These are phyloP conservation scores for Falcunculus frontatus DNA, from an alignment of 2,113 vertebrate species.

Conservation along the genomic window DNA sequence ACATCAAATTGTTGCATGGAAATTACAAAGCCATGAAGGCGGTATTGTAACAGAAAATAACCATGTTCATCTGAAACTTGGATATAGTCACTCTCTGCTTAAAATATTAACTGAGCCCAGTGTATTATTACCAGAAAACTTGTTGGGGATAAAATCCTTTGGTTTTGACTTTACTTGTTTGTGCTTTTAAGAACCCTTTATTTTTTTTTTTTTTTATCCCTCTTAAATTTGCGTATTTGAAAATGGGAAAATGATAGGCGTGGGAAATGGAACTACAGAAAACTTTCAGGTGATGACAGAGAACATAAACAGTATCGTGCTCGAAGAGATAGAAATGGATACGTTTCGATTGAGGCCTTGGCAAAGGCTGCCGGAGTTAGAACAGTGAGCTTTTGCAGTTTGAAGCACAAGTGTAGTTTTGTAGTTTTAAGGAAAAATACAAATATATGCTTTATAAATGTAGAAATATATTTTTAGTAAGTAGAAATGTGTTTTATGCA, in stretches of 20 bases:
- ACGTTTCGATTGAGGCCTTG: too few species aligned
- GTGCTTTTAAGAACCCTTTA: neutral
- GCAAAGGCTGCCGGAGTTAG: too few species aligned
- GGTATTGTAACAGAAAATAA: neutral
- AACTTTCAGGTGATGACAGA: too few species aligned
- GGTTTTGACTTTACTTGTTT: neutral
- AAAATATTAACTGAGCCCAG: neutral
- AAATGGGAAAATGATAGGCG: neutral
- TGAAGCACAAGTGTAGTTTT: too few species aligned
- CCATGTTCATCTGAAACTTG: neutral
- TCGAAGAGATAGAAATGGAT: too few species aligned
- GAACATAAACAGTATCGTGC: too few species aligned
- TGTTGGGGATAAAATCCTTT: neutral
- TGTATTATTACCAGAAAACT: neutral
- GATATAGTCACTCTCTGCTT: neutral
- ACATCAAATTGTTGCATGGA: neutral
- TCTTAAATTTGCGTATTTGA: neutral
- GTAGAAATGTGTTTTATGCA: too few species aligned
- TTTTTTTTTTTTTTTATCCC: neutral
- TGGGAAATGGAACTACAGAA: too few species aligned
- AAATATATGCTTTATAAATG: too few species aligned
- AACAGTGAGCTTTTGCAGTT: too few species aligned
- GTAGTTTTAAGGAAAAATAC: too few species aligned
- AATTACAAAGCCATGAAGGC: neutral
- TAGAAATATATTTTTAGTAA: too few species aligned